Percentiles rank a stretch among this genome's conserved stretches.
phyloP scores from a whole-genome alignment of 2,113 vertebrate genomes.

The Ptyas mucosa region DNA sequence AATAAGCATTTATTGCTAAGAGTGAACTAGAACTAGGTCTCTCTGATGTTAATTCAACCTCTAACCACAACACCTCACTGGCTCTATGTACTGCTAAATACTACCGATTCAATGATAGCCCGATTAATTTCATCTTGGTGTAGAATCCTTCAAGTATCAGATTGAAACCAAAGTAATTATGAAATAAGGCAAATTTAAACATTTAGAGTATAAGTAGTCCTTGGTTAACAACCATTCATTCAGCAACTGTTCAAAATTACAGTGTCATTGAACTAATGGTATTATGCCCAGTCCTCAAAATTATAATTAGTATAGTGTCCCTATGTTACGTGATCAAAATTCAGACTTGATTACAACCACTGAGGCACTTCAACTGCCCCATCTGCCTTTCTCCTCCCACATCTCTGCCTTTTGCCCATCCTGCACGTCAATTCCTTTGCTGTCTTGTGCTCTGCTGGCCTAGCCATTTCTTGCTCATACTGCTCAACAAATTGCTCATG shows the following conservation, averaged over 20 bases:
- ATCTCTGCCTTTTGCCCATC: not conserved
- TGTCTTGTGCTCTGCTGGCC: not conserved
- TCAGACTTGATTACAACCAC: not conserved
- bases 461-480: not conserved
- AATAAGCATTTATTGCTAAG: not conserved
- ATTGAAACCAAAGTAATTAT: not conserved
- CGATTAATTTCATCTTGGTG: not conserved
- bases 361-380: not conserved
- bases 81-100: not conserved
- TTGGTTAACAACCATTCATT: not conserved
- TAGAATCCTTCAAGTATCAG: not conserved
- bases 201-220: not conserved
- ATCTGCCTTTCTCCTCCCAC: not conserved
- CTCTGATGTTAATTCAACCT: not conserved
- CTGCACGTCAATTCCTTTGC: not conserved
- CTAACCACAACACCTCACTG: not conserved
- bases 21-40: not conserved
- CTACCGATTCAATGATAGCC: not conserved
- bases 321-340: not conserved
- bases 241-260: not conserved
- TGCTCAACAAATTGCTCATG: not conserved
- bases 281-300: not conserved
- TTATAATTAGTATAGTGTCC: not conserved
- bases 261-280: not conserved
- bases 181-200: not conserved